These are phyloP conservation scores for Echinometra lucunter DNA, from an alignment of 53 echinoderm and acorn worm species.

Conservation along the genomic window DNA sequence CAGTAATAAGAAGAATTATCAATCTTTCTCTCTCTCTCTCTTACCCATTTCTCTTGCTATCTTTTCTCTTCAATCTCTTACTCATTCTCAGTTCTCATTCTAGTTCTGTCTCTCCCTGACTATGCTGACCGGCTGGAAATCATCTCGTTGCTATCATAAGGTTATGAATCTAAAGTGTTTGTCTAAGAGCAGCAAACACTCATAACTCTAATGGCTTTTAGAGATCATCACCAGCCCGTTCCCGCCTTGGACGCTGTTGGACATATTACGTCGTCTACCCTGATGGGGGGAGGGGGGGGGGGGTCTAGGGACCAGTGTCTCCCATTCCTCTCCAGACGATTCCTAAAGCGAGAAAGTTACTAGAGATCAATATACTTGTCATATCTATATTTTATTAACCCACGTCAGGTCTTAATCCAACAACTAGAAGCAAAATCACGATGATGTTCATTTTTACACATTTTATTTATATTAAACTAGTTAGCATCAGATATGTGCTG, in stretches of 20 bases:
- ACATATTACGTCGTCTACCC: background rate
- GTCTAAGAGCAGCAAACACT: slow-evolving; percentile 14
- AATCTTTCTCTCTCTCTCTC: too few species aligned
- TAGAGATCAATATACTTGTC: too few species aligned
- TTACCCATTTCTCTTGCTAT: too few species aligned
- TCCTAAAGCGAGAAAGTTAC: too few species aligned
- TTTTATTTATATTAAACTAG: too few species aligned
- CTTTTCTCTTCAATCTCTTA: background rate
- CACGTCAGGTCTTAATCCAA: too few species aligned
- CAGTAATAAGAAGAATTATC: too few species aligned
- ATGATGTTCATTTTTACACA: too few species aligned
- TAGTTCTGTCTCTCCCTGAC: background rate
- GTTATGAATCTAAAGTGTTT: slow-evolving; percentile 27
- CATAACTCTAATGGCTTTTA: slow-evolving; percentile 27
- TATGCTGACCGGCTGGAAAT: slow-evolving; percentile 13
- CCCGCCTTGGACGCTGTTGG: background rate
- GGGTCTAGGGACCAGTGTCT: background rate
- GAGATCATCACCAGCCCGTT: background rate
- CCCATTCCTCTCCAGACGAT: background rate
- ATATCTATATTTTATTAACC: too few species aligned
- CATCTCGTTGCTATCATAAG: slow-evolving; percentile 27
- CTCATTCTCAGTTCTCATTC: background rate
- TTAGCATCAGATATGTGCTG: too few species aligned
- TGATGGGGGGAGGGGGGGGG: background rate
- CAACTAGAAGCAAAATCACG: too few species aligned